These are phyloP conservation scores for Leptogaster cylindrica DNA, from an alignment of 2,888 invertebrate species.

Conservation along the genomic window DNA sequence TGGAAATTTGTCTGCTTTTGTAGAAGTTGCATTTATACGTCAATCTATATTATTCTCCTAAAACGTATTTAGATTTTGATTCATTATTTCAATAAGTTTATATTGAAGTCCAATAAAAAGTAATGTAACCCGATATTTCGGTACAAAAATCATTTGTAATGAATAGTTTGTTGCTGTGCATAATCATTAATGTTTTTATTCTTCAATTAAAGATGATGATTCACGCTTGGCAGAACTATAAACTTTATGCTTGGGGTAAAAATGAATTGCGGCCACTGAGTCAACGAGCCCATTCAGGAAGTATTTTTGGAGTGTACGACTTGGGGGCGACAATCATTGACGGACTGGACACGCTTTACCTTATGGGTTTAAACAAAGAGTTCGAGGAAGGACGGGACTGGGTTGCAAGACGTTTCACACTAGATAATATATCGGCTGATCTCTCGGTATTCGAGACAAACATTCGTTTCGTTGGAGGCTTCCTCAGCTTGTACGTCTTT, in stretches of 20 bases:
- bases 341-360: slow-evolving; percentile 92
- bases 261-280: slow-evolving; percentile 95
- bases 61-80: no score
- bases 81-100: no score
- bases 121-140: no score
- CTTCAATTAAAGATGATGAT: slow-evolving; percentile 87
- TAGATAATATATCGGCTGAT: slow-evolving; percentile 80
- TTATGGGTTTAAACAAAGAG: slow-evolving; percentile 95
- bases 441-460: slow-evolving; percentile 98
- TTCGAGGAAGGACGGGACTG: slow-evolving; percentile 93
- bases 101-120: no score
- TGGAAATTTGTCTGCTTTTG: no score
- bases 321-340: slow-evolving; percentile 96
- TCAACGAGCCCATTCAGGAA: slow-evolving; percentile 86
- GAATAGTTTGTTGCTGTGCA: no score
- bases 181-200: neutral
- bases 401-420: slow-evolving; percentile 84
- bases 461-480: slow-evolving; percentile 95
- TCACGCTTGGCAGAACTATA: slow-evolving; percentile 97
- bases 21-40: no score
- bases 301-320: slow-evolving; percentile 85
- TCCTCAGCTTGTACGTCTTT: slow-evolving; percentile 90
- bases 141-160: no score
- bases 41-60: no score
- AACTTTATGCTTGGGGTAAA: slow-evolving; percentile 96